Evolutionary conservation across 92 coral and sea anemone genomes (phyloP).

Genomic region (Epizoanthus stellaris): DNA sequence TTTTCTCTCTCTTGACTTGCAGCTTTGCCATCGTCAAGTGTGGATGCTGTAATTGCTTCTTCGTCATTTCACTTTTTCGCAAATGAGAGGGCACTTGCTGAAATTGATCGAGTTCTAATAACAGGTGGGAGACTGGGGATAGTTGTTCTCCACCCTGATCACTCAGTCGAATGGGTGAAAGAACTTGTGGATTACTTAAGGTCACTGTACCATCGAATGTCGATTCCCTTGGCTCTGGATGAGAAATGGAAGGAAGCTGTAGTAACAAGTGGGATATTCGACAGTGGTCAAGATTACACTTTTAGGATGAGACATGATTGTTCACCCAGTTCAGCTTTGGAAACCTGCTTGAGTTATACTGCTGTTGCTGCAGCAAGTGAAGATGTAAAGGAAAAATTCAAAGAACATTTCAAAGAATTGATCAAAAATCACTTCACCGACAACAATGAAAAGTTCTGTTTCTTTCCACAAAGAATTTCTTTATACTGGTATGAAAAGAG

Average conservation of each 20-base stretch:
- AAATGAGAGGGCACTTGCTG: constrained; percentile 11
- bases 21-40: constrained; percentile 37
- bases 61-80: constrained; percentile 29
- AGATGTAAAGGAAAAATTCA: constrained; percentile 30
- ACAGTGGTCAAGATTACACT: not conserved
- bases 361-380: not conserved
- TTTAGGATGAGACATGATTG: not conserved
- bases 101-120: constrained; percentile 35
- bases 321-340: not conserved
- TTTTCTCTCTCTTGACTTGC: constrained; percentile 9
- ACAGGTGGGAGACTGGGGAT: constrained; percentile 19
- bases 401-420: not conserved
- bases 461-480: constrained; percentile 2
- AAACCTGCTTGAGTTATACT: constrained; percentile 12
- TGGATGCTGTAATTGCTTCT: constrained; percentile 30
- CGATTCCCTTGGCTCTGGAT: constrained; percentile 9
- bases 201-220: constrained; percentile 6
- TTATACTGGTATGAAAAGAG: constrained; percentile 10
- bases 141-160: not conserved
- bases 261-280: not conserved
- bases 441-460: constrained; percentile 16
- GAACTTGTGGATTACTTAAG: not conserved
- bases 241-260: constrained; percentile 7
- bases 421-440: constrained; percentile 30
- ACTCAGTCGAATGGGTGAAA: constrained; percentile 18